Percentiles rank a stretch among this genome's conserved stretches.
Evolutionary conservation across 2,797 vertebrate genomes (phyloP).

Genomic region (Eremophila alpestris): DNA sequence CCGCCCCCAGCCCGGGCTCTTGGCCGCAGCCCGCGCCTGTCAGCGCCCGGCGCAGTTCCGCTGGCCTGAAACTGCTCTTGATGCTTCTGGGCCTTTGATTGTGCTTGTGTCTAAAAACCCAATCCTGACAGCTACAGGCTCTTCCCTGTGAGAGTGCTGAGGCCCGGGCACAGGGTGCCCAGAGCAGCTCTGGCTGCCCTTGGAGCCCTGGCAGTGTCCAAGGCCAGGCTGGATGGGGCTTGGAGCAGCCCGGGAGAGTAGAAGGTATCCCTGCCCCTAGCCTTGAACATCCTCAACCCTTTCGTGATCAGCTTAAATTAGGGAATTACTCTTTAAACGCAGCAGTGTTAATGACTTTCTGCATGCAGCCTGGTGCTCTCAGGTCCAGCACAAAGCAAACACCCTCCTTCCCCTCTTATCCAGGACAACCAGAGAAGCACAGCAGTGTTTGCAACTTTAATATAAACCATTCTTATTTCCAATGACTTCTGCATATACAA

Average conservation of each 20-base stretch:
- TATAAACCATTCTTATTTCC: not conserved
- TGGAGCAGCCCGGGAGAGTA: rapidly evolving
- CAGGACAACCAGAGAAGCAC: rapidly evolving
- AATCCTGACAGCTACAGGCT: rapidly evolving
- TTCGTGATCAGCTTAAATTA: rapidly evolving
- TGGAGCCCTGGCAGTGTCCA: rapidly evolving
- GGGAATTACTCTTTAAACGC: not conserved
- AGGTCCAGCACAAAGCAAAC: rapidly evolving
- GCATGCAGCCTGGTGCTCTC: rapidly evolving
- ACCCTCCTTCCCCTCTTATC: rapidly evolving
- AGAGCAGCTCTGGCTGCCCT: no score
- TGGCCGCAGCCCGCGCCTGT: rapidly evolving
- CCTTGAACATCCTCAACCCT: not conserved
- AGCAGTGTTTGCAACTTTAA: not conserved
- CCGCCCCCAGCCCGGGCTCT: rapidly evolving
- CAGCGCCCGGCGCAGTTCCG: rapidly evolving
- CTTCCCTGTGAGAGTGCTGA: rapidly evolving
- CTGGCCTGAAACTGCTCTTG: rapidly evolving
- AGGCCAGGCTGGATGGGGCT: rapidly evolving
- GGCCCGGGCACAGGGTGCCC: not conserved
- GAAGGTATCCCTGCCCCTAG: rapidly evolving
- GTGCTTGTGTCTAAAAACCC: not conserved
- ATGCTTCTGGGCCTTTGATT: rapidly evolving
- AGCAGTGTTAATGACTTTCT: no score
- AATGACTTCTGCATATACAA: not conserved